These are phyloP conservation scores for Micromussa lordhowensis DNA, from an alignment of 92 coral and sea anemone genomes.

Conservation along the genomic window DNA sequence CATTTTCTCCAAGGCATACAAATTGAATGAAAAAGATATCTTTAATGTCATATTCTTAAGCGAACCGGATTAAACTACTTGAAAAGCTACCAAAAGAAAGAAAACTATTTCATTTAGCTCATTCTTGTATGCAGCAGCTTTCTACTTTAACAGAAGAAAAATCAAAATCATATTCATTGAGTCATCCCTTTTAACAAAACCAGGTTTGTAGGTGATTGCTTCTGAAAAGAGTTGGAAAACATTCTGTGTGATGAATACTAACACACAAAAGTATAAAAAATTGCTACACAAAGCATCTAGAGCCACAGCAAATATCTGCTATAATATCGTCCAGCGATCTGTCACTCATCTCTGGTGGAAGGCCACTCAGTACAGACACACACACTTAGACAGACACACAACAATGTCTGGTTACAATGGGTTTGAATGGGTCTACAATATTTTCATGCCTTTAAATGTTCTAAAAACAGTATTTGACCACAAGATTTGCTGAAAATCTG, in stretches of 20 bases:
- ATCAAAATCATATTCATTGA: no score
- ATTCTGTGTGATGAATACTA: neutral
- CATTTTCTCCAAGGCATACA: no score
- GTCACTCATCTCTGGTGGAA: neutral
- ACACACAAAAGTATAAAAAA: neutral
- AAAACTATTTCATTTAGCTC: no score
- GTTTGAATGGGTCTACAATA: neutral
- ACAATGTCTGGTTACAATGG: neutral
- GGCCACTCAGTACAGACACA: neutral
- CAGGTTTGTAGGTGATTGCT: no score
- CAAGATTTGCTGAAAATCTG: conserved; percentile 18
- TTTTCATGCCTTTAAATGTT: neutral
- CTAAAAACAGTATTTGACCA: conserved; percentile 27
- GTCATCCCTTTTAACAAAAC: no score
- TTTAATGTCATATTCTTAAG: no score
- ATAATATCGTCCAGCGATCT: neutral
- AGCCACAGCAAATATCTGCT: neutral
- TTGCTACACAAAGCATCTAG: neutral
- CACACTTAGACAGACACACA: neutral
- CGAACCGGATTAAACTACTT: neutral
- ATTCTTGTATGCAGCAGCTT: no score
- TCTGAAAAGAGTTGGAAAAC: neutral
- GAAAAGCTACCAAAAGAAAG: neutral
- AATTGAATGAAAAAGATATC: no score
- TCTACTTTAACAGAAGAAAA: no score